These are phyloP conservation scores for Zaprionus lineosus DNA, from an alignment of 2,888 invertebrate species.

Conservation along the genomic window DNA sequence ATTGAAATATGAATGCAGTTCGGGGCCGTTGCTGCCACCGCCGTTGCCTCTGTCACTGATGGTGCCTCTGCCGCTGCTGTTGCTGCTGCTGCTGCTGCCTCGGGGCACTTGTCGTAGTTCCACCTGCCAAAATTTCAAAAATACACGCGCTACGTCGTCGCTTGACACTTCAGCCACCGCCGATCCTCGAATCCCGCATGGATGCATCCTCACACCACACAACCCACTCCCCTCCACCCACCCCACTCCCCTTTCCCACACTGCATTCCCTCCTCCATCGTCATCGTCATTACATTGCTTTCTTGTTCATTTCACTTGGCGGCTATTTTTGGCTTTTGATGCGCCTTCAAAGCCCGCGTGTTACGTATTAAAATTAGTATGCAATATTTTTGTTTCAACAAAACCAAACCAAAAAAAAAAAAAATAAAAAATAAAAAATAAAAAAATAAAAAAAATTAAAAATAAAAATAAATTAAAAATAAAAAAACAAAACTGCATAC, in stretches of 20 bases:
- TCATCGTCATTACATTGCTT: slow-evolving; percentile 36
- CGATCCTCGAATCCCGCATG: not conserved
- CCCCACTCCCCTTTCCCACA: not conserved
- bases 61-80: not conserved
- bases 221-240: not conserved
- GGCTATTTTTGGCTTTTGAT: slow-evolving; percentile 60
- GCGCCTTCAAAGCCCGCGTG: slow-evolving; percentile 72
- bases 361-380: slow-evolving; percentile 78
- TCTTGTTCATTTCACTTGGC: slow-evolving; percentile 53
- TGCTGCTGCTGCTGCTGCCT: slow-evolving; percentile 6
- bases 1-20: slow-evolving; percentile 73
- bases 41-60: not conserved
- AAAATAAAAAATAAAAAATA: slow-evolving; percentile 15
- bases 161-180: slow-evolving; percentile 68
- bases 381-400: slow-evolving; percentile 72
- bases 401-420: slow-evolving; percentile 7
- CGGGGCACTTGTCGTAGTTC: slow-evolving; percentile 69
- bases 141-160: slow-evolving; percentile 52
- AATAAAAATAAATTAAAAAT: not conserved
- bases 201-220: not conserved
- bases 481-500: not conserved
- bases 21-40: slow-evolving; percentile 28
- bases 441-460: too few species aligned
- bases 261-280: not conserved
- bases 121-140: slow-evolving; percentile 74